Evolutionary conservation across 2,888 invertebrate species (phyloP).

Genomic region (Drosophila borborema): DNA sequence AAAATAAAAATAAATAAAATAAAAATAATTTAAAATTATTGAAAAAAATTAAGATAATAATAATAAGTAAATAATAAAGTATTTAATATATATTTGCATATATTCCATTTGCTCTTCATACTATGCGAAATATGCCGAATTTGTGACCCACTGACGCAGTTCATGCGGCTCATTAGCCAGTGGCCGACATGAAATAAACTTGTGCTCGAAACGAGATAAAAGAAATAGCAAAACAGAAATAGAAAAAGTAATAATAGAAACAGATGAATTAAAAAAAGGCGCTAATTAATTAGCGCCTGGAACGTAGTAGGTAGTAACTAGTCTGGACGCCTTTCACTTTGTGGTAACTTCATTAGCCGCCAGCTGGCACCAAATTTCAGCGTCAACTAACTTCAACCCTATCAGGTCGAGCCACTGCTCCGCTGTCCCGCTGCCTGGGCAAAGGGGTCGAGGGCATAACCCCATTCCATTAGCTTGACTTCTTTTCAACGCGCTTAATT

Average conservation of each 20-base stretch:
- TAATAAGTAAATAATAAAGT: no score
- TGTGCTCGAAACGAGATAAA: constrained; percentile 14
- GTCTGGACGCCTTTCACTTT: constrained; percentile 63
- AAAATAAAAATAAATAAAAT: no score
- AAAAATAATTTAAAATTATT: no score
- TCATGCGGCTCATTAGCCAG: constrained; percentile 42
- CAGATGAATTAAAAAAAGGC: constrained; percentile 19
- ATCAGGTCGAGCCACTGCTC: neutral
- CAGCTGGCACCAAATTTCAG: constrained; percentile 21
- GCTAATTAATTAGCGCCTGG: constrained; percentile 58
- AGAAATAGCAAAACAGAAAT: constrained; percentile 4
- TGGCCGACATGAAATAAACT: constrained; percentile 38
- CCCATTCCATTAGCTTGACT: constrained; percentile 24
- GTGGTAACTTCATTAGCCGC: constrained; percentile 61
- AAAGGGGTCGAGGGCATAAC: neutral
- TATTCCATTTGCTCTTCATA: neutral
- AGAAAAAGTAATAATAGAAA: constrained; percentile 6
- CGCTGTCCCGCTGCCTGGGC: neutral
- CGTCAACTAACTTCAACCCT: constrained; percentile 19
- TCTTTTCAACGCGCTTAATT: constrained; percentile 59
- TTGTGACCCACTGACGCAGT: constrained; percentile 30
- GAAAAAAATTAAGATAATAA: no score
- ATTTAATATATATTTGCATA: no score
- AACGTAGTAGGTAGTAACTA: constrained; percentile 19
- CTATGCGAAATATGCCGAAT: neutral